Base-by-base conservation (phyloP, 2,888 invertebrate species). In the Parascotia fuliginaria region DNA sequence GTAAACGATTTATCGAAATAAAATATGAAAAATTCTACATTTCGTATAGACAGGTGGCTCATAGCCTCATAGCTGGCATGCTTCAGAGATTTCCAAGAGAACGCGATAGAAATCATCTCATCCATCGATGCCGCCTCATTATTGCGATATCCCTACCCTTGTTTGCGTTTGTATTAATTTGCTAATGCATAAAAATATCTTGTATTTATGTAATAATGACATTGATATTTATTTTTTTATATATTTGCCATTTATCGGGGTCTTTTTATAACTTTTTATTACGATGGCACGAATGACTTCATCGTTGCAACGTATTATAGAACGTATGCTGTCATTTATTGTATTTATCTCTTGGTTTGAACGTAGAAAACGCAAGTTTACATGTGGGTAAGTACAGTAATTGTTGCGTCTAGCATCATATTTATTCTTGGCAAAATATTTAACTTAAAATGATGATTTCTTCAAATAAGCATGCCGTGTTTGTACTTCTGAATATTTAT, bases 31-130 rank as follows among this genome's bases (percentile, higher is more conserved):
- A n/a, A n/a, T n/a, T n/a, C n/a, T n/a, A n/a, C n/a, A n/a, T n/a
- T n/a, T n/a, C n/a, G n/a, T n/a, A n/a, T n/a, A n/a, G n/a, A 32
- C 49, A 39, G 48, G 33, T 42, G 42, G 2, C 19, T 19, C 19
- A 19, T n/a, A n/a, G n/a, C n/a, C 49, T 58, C 52, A 43, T 40
- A 31, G 54, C 39, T 45, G 66, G 65, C 68, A 75, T 63, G 79
- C 68, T 70, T 75, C 75, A 77, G 55, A 56, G 75, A 54, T 44
- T 70, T 46, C 56, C 60, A 72, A 80, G 82, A 81, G 73, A 62
- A 69, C 62, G 67, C 67, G 66, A 61, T 77, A 76, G 75, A 79
- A 76, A 76, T 76, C 75, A 60, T 61, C 57, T 68, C 60, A 45
- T 42, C 49, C 50, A 42, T 27, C 22, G 59, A 51, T 60, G 52